Evolutionary conservation across 2,113 vertebrate genomes (phyloP), one percentile per base, ranked within the genome.

Genomic region (Callaeas wilsoni): DNA sequence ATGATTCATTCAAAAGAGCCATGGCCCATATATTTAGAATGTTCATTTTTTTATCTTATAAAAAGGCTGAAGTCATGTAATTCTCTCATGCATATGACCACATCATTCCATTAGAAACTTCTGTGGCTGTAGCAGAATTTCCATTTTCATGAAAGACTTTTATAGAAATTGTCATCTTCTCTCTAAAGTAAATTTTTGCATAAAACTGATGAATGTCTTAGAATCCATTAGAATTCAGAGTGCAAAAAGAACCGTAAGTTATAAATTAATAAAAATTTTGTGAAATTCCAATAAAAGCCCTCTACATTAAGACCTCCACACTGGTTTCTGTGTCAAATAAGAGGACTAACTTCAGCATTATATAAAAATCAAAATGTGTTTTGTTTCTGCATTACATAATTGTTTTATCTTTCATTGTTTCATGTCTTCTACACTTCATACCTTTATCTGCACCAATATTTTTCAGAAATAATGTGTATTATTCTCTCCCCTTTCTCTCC

Each of bases 91-190:
- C 93, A 53, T 77, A 91, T 62, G 93, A 96, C 95, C 96, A 96
- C 87, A 94, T 97, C 93, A 90, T 84, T 82, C 93, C 94, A 96
- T 93, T 93, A 97, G 64, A 93, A 96, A 96, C 67, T 94, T 89
- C 85, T 90, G 64, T 52, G 81, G 80, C 90, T 71, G 65, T 74
- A 85, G 80, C 75, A 86, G 84, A 93, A 90, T 88, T 96, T 97
- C 95, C 94, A 96, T 97, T 98, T 98, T 94, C 89, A 96, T 91
- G 80, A 97, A 91, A 71, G 89, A 95, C 91, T 88, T 97, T 70
- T 87, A 88, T 93, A 92, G 97, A 84, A 97, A 82, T 65, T 95
- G 91, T 93, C 94, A 96, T 94, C 93, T 91, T 89, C 63, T 94
- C 80, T 92, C 85, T 92, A 96, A 97, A 91, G 92, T 80, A 90